Evolutionary conservation across 2,797 vertebrate genomes (phyloP), one percentile per base, ranked within the genome.

Genomic region (Dendrocincla fuliginosa): DNA sequence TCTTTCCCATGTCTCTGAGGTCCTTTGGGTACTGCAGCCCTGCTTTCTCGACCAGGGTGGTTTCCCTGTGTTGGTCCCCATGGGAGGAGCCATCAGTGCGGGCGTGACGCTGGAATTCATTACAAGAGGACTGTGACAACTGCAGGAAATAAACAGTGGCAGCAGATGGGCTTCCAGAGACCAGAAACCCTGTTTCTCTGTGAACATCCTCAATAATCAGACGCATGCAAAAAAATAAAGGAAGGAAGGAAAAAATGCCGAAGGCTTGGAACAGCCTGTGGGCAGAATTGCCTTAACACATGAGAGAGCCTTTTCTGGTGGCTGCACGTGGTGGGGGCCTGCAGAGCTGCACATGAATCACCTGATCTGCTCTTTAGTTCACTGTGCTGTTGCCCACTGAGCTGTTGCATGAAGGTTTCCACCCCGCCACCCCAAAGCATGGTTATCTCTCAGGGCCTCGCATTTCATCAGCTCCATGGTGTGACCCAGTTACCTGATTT

Each of bases 91-190:
- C 73, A 27, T 44, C 76, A 55, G 23, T 71, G 78, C 3, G 3
- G 76, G 86, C 0, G 16, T 85, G 75, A 85, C 0, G 3, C 76
- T 87, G 92, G 91, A 93, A 87, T 76, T 91, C 73, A 88, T 94
- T 91, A 89, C 0, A 0, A 82, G 77, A 79, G 4, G 19, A 49
- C 56, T 87, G 55, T 60, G 79, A 91, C n/a, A 13, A 77, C 81
- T 89, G 85, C 93, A 92, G 87, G 82, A 95, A 96, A 93, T 93
- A 94, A 94, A 82, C 89, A 94, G 73, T 53, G 76, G 39, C 69
- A 96, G 83, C 92, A 95, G 95, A 94, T 96, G 93, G 68, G 65
- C 65, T 96, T 85, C 76, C 37, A 77, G 78, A 74, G 81, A 85
- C 69, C 90, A 96, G 87, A 87, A 94, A 92, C 91, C 46, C 65